Evolutionary conservation across 2,888 invertebrate species (phyloP).

Genomic region (Amblyteles armatorius): DNA sequence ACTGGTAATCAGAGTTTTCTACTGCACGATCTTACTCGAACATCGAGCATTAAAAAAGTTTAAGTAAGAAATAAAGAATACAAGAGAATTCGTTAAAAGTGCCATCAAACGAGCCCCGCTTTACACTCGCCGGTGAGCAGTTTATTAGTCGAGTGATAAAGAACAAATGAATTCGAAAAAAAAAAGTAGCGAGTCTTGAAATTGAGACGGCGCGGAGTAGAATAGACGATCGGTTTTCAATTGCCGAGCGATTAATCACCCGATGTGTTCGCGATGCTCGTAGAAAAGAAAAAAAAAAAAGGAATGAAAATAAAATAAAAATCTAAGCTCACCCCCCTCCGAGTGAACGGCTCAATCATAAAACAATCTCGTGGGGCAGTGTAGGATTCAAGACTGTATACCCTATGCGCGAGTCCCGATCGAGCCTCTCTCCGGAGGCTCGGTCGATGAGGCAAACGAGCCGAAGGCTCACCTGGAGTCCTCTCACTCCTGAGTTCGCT

Average conservation of each 20-base stretch:
- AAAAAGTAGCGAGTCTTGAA: constrained; percentile 56
- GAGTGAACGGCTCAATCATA: constrained; percentile 83
- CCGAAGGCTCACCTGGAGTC: constrained; percentile 53
- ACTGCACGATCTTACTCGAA: too few relatives aligned
- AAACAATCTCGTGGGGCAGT: constrained; percentile 82
- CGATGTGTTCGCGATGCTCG: constrained; percentile 44
- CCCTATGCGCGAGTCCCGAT: constrained; percentile 51
- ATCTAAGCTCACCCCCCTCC: constrained; percentile 57
- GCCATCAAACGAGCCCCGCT: background rate
- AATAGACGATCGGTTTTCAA: constrained; percentile 81
- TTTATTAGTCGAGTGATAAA: background rate
- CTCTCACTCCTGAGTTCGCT: constrained; percentile 41
- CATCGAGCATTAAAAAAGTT: too few relatives aligned
- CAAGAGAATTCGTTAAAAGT: background rate
- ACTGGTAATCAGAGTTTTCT: too few relatives aligned
- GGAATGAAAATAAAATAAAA: constrained; percentile 27
- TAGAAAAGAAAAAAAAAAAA: constrained; percentile 25
- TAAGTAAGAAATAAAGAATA: too few relatives aligned
- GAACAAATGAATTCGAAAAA: background rate
- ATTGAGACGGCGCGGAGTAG: constrained; percentile 76
- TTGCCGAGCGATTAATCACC: constrained; percentile 84
- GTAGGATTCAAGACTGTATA: constrained; percentile 21
- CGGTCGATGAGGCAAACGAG: constrained; percentile 73
- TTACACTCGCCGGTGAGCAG: background rate
- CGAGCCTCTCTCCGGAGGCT: constrained; percentile 63